Evolutionary conservation across 2,797 vertebrate genomes (phyloP).

Genomic region (Calcarius lapponicus): DNA sequence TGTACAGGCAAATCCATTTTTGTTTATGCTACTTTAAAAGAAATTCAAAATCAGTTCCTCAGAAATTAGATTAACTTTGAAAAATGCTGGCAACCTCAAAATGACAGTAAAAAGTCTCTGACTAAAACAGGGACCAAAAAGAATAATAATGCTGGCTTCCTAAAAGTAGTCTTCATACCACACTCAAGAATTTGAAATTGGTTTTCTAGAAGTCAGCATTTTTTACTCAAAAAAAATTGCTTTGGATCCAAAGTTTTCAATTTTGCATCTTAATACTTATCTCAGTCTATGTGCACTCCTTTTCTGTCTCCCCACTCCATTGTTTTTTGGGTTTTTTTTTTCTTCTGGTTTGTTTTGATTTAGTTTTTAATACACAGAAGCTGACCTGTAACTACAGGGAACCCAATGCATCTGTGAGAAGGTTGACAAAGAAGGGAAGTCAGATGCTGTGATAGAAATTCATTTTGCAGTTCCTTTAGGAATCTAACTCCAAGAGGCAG

Average conservation of each 20-base stretch:
- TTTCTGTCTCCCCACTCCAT: background rate
- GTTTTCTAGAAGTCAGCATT: background rate
- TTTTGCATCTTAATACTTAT: constrained; percentile 5
- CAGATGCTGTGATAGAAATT: constrained; percentile 62
- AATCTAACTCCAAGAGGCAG: constrained; percentile 53
- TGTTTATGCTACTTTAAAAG: background rate
- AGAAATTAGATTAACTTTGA: background rate
- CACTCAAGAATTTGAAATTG: background rate
- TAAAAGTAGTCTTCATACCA: background rate
- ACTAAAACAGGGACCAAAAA: background rate
- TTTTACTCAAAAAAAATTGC: background rate
- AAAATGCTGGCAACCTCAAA: background rate
- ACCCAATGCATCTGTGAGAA: constrained; percentile 73
- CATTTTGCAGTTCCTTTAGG: constrained; percentile 48
- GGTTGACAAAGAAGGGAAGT: constrained; percentile 73
- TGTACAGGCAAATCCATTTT: background rate
- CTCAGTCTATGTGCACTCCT: background rate
- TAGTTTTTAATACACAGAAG: constrained; percentile 53
- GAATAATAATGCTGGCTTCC: background rate
- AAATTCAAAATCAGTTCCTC: background rate
- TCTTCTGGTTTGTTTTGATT: background rate
- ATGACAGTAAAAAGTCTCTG: background rate
- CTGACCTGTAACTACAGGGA: constrained; percentile 71
- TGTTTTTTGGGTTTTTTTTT: background rate
- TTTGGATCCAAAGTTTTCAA: constrained; percentile 30